These are phyloP conservation scores for Heterocephalus glaber DNA, from an alignment of 2,113 vertebrate species.

Conservation along the genomic window DNA sequence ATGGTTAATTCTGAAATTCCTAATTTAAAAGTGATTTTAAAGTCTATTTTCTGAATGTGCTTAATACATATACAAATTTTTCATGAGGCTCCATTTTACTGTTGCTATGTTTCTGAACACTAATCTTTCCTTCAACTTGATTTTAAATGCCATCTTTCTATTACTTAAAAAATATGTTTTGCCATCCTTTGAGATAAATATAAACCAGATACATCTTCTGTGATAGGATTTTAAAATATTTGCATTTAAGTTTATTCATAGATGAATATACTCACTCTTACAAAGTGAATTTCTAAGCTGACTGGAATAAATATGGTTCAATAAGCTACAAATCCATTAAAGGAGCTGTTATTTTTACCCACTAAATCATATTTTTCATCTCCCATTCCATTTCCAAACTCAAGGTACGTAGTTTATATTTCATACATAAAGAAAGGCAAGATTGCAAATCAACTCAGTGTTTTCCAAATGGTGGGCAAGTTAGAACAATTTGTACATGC, in stretches of 20 bases:
- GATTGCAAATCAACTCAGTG: conserved; percentile 49
- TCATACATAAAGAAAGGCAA: conserved; percentile 34
- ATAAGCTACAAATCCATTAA: conserved; percentile 58
- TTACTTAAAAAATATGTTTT: conserved; percentile 3
- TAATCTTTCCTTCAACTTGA: neutral
- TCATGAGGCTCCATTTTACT: neutral
- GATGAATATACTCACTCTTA: neutral
- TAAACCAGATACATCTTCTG: neutral
- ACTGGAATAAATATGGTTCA: conserved; percentile 51
- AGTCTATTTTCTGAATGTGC: neutral
- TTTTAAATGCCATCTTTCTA: neutral
- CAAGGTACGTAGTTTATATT: conserved; percentile 52
- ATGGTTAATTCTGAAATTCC: neutral
- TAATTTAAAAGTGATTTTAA: conserved; percentile 15
- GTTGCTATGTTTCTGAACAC: neutral
- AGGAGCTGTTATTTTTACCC: conserved; percentile 45
- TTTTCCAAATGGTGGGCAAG: conserved; percentile 19
- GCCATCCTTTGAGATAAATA: neutral
- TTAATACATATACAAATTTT: neutral
- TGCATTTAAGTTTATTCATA: conserved; percentile 38
- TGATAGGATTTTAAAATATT: conserved; percentile 15
- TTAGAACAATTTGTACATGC: conserved; percentile 60
- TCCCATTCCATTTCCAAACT: conserved; percentile 55
- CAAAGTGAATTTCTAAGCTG: conserved; percentile 54
- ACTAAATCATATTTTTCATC: conserved; percentile 60